phyloP scores from a whole-genome alignment of 2,888 invertebrate genomes.

The Timandra comae region DNA sequence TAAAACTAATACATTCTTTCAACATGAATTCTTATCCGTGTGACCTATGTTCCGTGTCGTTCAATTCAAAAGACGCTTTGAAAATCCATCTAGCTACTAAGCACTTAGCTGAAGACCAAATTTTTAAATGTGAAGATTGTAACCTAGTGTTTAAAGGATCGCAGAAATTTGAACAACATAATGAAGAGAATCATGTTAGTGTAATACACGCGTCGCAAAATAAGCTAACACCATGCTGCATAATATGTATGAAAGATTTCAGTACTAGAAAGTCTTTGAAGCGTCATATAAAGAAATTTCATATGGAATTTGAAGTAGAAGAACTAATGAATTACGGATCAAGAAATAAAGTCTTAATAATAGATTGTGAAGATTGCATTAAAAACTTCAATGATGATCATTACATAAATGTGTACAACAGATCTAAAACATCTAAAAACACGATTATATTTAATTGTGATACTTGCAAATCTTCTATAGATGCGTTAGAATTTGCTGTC shows the following conservation, averaged over 20 bases:
- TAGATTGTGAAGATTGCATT: conserved; percentile 52
- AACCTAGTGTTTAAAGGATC: conserved; percentile 56
- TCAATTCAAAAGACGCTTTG: conserved; percentile 44
- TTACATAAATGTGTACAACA: conserved; percentile 33
- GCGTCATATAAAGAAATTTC: conserved; percentile 59
- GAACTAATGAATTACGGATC: conserved; percentile 47
- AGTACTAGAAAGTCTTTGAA: conserved; percentile 56
- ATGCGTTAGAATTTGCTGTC: conserved; percentile 43
- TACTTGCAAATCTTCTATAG: conserved; percentile 35
- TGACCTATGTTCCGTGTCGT: conserved; percentile 52
- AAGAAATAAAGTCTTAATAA: conserved; percentile 25
- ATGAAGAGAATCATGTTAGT: conserved; percentile 33
- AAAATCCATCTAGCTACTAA: conserved; percentile 46
- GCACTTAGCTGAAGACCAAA: conserved; percentile 51
- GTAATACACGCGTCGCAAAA: conserved; percentile 27
- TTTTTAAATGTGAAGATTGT: conserved; percentile 59
- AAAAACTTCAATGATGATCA: conserved; percentile 45
- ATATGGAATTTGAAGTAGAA: conserved; percentile 47
- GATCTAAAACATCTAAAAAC: conserved; percentile 37
- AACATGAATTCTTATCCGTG: conserved; percentile 59
- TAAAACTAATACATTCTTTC: conserved; percentile 54
- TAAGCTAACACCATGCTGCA: conserved; percentile 44
- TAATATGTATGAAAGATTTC: conserved; percentile 60
- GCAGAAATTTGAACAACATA: conserved; percentile 50
- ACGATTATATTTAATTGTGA: conserved; percentile 47